Base-by-base conservation (phyloP, 2,797 vertebrate species). In the Enteromius trimaculatus region DNA sequence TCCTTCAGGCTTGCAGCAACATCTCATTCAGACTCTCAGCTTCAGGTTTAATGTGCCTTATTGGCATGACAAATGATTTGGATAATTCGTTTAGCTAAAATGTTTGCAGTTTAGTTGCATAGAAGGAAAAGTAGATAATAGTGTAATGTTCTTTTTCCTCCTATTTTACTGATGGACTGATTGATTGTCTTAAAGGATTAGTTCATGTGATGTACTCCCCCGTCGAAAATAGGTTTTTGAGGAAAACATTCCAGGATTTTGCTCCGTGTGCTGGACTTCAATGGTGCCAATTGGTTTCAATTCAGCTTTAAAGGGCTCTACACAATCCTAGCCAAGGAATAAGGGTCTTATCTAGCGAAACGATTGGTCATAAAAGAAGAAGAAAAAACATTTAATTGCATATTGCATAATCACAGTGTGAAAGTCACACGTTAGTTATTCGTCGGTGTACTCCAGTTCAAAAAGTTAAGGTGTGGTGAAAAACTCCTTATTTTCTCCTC, bases 31-130 rank as follows among this genome's bases (percentile, higher is more conserved):
- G 51, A 26, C 23, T n/a, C 37, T 71, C 68, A 42, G 65, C 21
- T 66, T 49, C 29, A 47, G 37, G 34, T 71, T 72, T 39, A 23
- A 13, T 75, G 60, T 29, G 29, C 10, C 53, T 65, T 65, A 70
- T 37, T 78, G 66, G n/a, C 60, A 72, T 55, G 44, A 74, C 19
- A 79, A 39, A 83, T 49, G 2, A 51, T 51, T 80, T 29, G 53
- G 17, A 39, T 62, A 21, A 70, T 80, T 70, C 2, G 2, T 31
- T 31, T 81, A 6, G 39, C 17, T 21, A 6, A 51, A 44, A 11
- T 0, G 9, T 66, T 75, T 75, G 42, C 31, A 75, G 29, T 29
- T 34, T 74, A 49, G 8, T 29, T 82, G 31, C 21, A 23, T 65
- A 14, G 1, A 53, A 53, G 11, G 3, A 51, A 79, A 51, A 5